Conservation (phyloP, 2,797 vertebrate species). For the Lepus townsendii region DNA sequence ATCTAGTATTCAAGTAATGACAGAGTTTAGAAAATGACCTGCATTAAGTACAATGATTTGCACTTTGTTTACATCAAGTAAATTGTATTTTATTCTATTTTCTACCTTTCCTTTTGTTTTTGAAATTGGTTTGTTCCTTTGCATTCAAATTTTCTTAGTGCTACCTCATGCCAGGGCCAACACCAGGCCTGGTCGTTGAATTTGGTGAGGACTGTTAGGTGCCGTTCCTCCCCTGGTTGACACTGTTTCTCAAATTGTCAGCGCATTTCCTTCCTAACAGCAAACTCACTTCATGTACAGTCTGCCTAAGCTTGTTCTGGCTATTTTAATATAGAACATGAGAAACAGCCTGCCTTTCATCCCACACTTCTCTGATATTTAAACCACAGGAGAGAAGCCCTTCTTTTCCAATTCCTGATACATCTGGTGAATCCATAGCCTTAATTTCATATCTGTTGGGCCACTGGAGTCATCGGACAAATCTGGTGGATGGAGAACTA, state of each 20-base stretch:
- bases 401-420: background rate
- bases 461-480: background rate
- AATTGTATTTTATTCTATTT: constrained; percentile 20
- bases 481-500: background rate
- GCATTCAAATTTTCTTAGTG: background rate
- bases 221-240: background rate
- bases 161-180: background rate
- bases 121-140: background rate
- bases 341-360: background rate
- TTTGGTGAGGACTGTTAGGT: background rate
- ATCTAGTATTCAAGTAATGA: background rate
- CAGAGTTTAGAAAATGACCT: background rate
- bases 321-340: background rate
- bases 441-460: background rate
- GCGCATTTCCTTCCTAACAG: background rate
- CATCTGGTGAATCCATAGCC: background rate
- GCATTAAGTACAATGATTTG: background rate
- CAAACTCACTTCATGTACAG: background rate
- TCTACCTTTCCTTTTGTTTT: background rate
- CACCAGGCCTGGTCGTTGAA: background rate
- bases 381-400: background rate
- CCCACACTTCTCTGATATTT: background rate
- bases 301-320: background rate
- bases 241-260: background rate
- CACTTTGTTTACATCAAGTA: background rate